Evolutionary conservation across 2,113 vertebrate genomes (phyloP).

Genomic region (Murina feae): DNA sequence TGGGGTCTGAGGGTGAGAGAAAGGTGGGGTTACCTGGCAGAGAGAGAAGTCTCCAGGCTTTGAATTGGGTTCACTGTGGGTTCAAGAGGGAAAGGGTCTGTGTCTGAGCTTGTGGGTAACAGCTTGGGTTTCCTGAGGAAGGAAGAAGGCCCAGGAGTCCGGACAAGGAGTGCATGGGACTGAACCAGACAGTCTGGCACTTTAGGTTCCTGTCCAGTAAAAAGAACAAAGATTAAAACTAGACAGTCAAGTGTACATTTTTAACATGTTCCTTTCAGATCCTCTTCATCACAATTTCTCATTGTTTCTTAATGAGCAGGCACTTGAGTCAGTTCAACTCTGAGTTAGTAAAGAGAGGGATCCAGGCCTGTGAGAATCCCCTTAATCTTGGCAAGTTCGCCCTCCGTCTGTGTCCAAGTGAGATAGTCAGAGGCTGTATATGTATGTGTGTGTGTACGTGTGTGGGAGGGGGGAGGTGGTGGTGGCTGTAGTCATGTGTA

Average conservation of each 20-base stretch:
- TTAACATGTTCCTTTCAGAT: neutral
- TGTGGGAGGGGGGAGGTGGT: fast-evolving
- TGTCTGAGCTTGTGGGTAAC: neutral
- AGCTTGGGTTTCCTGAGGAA: conserved; percentile 51
- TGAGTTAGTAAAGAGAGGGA: neutral
- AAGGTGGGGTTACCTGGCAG: neutral
- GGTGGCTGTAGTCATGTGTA: neutral
- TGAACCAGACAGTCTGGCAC: neutral
- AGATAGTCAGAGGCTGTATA: neutral
- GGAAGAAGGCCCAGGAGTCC: conserved; percentile 24
- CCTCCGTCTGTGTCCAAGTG: neutral
- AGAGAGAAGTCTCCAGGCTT: neutral
- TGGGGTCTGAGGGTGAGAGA: neutral
- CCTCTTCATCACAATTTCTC: neutral
- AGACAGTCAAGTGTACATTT: neutral
- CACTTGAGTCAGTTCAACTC: neutral
- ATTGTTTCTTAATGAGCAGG: conserved; percentile 1
- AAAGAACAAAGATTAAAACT: neutral
- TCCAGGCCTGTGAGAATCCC: neutral
- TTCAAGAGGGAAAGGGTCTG: neutral
- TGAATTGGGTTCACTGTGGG: neutral
- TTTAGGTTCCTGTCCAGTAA: neutral
- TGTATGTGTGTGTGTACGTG: neutral
- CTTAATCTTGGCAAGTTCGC: neutral
- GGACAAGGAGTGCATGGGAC: neutral